Percentiles rank a stretch among this genome's conserved stretches.
These are phyloP conservation scores for Pararge aegeria DNA, from an alignment of 1,140 invertebrate genomes.

Conservation along the genomic window DNA sequence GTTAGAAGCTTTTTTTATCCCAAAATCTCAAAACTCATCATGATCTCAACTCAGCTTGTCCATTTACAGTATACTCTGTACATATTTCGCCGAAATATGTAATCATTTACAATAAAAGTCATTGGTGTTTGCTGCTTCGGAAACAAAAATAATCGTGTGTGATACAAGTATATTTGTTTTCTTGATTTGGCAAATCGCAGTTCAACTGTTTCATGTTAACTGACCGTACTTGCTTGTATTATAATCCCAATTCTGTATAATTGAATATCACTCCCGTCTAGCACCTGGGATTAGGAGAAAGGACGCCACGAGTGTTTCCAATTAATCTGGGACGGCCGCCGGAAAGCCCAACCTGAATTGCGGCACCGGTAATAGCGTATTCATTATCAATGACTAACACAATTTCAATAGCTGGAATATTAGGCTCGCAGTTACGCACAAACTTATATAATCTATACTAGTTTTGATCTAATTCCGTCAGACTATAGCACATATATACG, in stretches of 20 bases:
- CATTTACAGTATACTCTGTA: too few species aligned
- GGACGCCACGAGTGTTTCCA: conserved; percentile 50
- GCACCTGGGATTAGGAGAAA: conserved; percentile 44
- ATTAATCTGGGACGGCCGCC: conserved; percentile 39
- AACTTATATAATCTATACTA: background rate
- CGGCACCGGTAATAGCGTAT: conserved; percentile 24
- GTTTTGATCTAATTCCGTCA: too few species aligned
- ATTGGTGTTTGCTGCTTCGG: too few species aligned
- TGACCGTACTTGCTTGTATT: background rate
- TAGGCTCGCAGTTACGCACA: background rate
- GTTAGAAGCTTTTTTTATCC: too few species aligned
- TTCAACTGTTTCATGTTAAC: conserved; percentile 46
- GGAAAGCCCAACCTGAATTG: conserved; percentile 33
- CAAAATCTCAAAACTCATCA: too few species aligned
- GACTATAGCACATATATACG: too few species aligned
- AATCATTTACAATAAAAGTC: too few species aligned
- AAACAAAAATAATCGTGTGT: too few species aligned
- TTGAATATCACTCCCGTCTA: conserved; percentile 46
- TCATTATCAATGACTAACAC: conserved; percentile 43
- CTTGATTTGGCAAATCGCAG: conserved; percentile 46
- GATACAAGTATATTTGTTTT: too few species aligned
- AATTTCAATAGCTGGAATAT: conserved; percentile 30
- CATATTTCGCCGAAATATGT: too few species aligned
- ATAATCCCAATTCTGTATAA: conserved; percentile 48
- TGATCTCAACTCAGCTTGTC: too few species aligned